Base-by-base conservation (phyloP, 2,113 vertebrate species). In the Pardalotus punctatus region DNA sequence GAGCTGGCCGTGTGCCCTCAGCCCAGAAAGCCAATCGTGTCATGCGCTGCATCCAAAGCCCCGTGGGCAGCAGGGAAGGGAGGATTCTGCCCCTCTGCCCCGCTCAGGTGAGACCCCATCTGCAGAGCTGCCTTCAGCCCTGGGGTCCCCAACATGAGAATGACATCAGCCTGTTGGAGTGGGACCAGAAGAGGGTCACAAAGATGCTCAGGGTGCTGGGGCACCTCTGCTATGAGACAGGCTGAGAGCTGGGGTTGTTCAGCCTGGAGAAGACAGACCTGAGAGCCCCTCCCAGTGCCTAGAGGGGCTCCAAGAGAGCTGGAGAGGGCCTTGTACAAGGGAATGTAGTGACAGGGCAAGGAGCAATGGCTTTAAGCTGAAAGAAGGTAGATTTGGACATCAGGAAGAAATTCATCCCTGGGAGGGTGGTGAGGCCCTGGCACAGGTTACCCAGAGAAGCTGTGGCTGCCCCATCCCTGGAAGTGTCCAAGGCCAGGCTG, bases 91-190 rank as follows among this genome's bases (percentile, higher is more conserved):
- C 31, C 50, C 66, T 57, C 25, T 19, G 10, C 36, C 62, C 38
- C 0, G 0, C 61, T 11, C 61, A 53, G 67, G 31, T 43, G 60
- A 51, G 78, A 47, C n/a, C 38, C 8, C 70, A 67, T 21, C 62
- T 48, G 54, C 47, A 82, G 54, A 35, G 54, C 79, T 54, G 14
- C 25, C 6, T 33, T 21, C 79, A 61, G 47, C 54, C 31, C 25
- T 16, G 47, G 25, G 21, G 9, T 25, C 54, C 40, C 8, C 62
- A 76, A 1, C 17, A 15, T 16, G 8, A 40, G 6, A 40, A 31
- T 0, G 0, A 73, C 28, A 27, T 25, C 5, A 40, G 14, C 6
- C 65, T 56, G 29, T 0, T n/a, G 28, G 38, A 58, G 24, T 15
- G 10, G 36, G 28, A 51, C 18, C 36, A 66, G 36, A 38, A 28